A percentile compares a stretch with the other conserved stretches of the same genome.
These are phyloP conservation scores for Cylloceria caligata DNA, from an alignment of 2,888 invertebrate genomes.

Conservation along the genomic window DNA sequence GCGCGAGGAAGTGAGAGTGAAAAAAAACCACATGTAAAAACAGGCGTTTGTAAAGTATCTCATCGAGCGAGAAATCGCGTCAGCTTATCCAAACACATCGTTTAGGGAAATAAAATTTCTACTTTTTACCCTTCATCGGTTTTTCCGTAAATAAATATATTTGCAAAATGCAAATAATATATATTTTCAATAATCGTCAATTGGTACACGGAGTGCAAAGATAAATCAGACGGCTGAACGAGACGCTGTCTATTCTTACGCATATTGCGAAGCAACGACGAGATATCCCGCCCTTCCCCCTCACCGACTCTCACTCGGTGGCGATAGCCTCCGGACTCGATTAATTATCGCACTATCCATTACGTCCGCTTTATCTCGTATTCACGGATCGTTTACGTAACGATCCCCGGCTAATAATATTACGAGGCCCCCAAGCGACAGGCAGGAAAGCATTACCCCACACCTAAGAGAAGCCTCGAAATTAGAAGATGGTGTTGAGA, in stretches of 20 bases:
- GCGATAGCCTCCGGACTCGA: constrained; percentile 67
- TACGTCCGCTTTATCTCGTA: constrained; percentile 78
- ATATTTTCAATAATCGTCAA: not conserved
- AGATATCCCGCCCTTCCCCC: constrained; percentile 29
- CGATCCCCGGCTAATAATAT: constrained; percentile 79
- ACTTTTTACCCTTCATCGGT: not conserved
- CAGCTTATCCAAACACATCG: constrained; percentile 75
- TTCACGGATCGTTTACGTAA: constrained; percentile 82
- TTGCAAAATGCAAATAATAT: not conserved
- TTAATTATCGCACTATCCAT: constrained; percentile 79
- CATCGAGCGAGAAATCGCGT: constrained; percentile 76
- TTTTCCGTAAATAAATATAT: not conserved
- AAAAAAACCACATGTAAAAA: constrained; percentile 20
- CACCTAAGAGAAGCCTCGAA: constrained; percentile 23
- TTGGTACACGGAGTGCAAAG: not conserved
- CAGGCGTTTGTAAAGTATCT: constrained; percentile 70
- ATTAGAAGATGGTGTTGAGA: constrained; percentile 5
- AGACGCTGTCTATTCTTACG: constrained; percentile 4
- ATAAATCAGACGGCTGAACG: not conserved
- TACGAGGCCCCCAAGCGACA: constrained; percentile 54
- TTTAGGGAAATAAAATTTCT: constrained; percentile 8
- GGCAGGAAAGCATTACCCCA: constrained; percentile 11
- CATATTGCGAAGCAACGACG: constrained; percentile 32
- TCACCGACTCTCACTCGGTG: constrained; percentile 22
- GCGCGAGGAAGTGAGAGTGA: constrained; percentile 7